Conservation (phyloP, 2,113 vertebrate genomes). For the Varanus komodoensis region DNA sequence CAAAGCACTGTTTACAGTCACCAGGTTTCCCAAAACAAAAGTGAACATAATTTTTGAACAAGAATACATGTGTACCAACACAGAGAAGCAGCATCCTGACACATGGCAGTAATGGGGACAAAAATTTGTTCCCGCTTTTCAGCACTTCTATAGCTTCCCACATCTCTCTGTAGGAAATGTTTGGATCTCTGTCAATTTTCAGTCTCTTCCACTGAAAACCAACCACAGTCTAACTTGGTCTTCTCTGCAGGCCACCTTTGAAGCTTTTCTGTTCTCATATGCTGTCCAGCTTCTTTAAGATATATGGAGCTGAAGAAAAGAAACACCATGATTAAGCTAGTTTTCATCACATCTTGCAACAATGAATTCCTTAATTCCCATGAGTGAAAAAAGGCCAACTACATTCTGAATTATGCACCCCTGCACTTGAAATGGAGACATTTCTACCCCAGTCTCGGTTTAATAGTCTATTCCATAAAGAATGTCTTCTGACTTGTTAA, state of each 20-base stretch:
- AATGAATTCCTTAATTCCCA: background rate
- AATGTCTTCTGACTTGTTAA: background rate
- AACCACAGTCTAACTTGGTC: conserved; percentile 47
- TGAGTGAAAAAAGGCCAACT: no score
- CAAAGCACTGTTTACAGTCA: conserved; percentile 17
- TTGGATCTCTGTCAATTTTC: conserved; percentile 35
- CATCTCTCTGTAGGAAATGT: conserved; percentile 35
- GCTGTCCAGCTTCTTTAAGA: conserved; percentile 96
- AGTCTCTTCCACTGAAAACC: conserved; percentile 28
- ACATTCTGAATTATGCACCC: background rate
- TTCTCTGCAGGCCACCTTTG: background rate
- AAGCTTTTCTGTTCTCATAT: conserved; percentile 78
- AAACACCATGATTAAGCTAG: background rate
- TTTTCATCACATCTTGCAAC: background rate
- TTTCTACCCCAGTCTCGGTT: background rate
- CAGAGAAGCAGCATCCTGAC: background rate
- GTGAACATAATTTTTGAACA: conserved; percentile 34
- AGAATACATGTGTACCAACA: conserved; percentile 17
- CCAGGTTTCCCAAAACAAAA: conserved; percentile 7
- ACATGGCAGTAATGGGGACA: background rate
- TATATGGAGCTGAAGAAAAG: conserved; percentile 86
- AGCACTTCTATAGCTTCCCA: conserved; percentile 9
- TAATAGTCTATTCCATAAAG: background rate
- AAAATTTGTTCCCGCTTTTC: background rate
- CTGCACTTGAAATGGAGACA: background rate